Percentiles rank a stretch among this genome's conserved stretches.
phyloP scores from a whole-genome alignment of 2,113 vertebrate genomes.

The Aramus guarauna region DNA sequence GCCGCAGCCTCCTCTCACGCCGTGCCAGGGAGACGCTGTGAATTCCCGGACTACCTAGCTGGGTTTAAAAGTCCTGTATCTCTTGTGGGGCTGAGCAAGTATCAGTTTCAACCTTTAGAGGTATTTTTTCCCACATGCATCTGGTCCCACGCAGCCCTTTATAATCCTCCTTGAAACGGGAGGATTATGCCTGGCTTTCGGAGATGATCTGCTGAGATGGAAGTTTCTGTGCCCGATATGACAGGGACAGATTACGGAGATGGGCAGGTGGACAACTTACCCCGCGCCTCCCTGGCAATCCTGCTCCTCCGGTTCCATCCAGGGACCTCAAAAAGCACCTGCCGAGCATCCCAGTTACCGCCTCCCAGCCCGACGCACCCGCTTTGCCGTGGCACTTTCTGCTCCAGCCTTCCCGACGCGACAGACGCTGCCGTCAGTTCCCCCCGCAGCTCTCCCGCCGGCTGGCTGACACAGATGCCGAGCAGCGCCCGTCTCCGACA shows the following conservation, averaged over 20 bases:
- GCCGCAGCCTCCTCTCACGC: neutral
- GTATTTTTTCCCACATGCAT: neutral
- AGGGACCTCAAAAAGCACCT: neutral
- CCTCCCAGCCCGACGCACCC: neutral
- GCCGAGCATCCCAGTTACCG: neutral
- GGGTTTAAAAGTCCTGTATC: neutral
- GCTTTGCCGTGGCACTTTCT: neutral
- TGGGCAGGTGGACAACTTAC: neutral
- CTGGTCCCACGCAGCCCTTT: neutral
- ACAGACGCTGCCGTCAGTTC: neutral
- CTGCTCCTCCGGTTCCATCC: neutral
- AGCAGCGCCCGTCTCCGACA: neutral
- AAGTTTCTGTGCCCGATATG: neutral
- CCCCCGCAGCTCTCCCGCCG: neutral
- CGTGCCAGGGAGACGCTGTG: fast-evolving
- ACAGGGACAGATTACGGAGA: fast-evolving
- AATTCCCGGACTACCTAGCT: neutral
- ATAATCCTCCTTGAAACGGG: neutral
- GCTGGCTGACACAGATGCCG: neutral
- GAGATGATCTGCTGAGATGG: neutral
- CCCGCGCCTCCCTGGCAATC: neutral
- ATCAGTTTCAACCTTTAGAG: neutral
- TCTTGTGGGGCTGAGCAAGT: neutral
- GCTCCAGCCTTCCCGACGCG: fast-evolving
- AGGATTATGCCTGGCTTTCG: neutral